A percentile compares a stretch with the other conserved stretches of the same genome.
Evolutionary conservation across 2,797 vertebrate genomes (phyloP).

Genomic region (Pygocentrus nattereri): DNA sequence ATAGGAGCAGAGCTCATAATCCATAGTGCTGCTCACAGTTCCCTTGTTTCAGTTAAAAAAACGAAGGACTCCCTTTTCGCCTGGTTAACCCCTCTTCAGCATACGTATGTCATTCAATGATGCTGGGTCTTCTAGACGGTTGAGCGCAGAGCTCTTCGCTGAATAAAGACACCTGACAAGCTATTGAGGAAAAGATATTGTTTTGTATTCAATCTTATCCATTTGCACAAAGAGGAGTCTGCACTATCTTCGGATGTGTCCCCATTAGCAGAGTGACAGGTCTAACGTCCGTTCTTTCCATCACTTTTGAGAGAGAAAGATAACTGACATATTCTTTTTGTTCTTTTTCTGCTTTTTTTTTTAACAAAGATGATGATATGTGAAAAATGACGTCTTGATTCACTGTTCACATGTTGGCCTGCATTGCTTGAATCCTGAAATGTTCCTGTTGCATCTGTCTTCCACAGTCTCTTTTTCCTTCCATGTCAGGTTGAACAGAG

Average conservation of each 20-base stretch:
- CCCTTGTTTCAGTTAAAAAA: constrained; percentile 21
- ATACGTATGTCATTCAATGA: constrained; percentile 1
- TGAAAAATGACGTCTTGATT: constrained; percentile 25
- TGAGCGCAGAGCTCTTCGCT: constrained; percentile 2
- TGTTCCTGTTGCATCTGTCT: neutral
- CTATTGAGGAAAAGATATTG: constrained; percentile 36
- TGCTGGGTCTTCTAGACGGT: constrained; percentile 16
- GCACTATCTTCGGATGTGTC: constrained; percentile 24
- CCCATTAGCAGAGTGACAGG: constrained; percentile 33
- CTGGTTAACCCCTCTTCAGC: constrained; percentile 16
- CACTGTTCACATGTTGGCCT: constrained; percentile 27
- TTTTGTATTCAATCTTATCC: constrained; percentile 37
- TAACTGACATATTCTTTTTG: constrained; percentile 23
- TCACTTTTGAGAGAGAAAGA: constrained; percentile 31
- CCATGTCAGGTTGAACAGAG: constrained; percentile 21
- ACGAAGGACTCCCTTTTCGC: neutral
- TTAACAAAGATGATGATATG: constrained; percentile 27
- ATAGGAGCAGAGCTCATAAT: constrained; percentile 37
- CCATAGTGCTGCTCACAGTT: constrained; percentile 13
- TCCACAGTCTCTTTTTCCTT: constrained; percentile 40
- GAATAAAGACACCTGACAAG: constrained; percentile 43
- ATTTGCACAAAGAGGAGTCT: constrained; percentile 44
- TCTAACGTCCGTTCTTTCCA: constrained; percentile 29
- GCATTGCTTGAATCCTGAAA: constrained; percentile 10
- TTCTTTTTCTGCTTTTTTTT: neutral